Conservation (phyloP, 2,888 invertebrate genomes). For the Isoperla grammatica region DNA sequence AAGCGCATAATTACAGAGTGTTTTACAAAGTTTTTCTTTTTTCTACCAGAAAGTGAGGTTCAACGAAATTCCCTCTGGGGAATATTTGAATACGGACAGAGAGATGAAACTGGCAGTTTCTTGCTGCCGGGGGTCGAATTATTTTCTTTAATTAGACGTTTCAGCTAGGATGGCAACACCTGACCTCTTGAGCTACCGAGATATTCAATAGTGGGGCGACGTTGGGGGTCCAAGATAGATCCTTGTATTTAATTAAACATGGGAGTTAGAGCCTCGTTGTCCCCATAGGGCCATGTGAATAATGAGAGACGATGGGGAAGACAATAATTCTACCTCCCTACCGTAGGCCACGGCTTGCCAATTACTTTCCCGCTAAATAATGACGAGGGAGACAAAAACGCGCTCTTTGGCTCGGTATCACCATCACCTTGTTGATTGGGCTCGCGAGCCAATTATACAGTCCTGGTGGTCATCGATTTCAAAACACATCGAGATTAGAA, state of each 20-base stretch:
- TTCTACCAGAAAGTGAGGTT: too few relatives aligned
- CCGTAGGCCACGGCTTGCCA: neutral
- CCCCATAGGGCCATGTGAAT: constrained; percentile 9
- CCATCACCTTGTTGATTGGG: too few relatives aligned
- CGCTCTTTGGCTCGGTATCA: too few relatives aligned
- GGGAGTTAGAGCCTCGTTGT: neutral
- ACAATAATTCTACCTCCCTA: constrained; percentile 1
- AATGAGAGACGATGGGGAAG: constrained; percentile 10
- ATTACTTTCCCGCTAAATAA: constrained; percentile 15
- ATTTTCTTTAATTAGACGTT: too few relatives aligned
- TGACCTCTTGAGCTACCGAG: too few relatives aligned
- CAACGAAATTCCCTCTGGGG: neutral
- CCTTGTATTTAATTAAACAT: constrained; percentile 18
- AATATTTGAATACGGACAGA: neutral
- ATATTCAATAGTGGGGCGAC: too few relatives aligned
- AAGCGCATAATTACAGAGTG: too few relatives aligned
- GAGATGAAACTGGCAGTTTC: constrained; percentile 9
- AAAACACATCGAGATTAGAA: too few relatives aligned
- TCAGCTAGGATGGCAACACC: too few relatives aligned
- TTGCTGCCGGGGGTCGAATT: neutral
- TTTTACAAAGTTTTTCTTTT: too few relatives aligned
- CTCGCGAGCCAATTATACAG: too few relatives aligned
- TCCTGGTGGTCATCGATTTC: too few relatives aligned
- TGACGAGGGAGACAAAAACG: neutral
- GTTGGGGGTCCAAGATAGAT: constrained; percentile 6